Conservation (phyloP, 2,888 invertebrate species). For the Aphodius granarius region DNA sequence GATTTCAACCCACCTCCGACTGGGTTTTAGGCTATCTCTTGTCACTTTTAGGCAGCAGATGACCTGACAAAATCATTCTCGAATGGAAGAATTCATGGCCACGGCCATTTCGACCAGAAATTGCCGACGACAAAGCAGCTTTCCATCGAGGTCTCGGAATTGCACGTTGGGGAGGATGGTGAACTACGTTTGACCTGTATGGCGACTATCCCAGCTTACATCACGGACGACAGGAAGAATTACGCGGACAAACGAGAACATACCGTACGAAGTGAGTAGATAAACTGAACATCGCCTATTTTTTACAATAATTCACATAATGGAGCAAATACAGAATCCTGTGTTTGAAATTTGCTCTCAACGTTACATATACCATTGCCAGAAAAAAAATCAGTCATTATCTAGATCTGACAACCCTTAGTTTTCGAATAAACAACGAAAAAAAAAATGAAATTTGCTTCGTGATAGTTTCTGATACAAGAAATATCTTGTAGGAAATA, state of each 20-base stretch:
- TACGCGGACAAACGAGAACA: conserved; percentile 75
- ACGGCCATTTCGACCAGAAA: conserved; percentile 50
- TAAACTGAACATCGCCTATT: background rate
- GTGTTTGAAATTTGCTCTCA: no score
- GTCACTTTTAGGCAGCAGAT: conserved; percentile 48
- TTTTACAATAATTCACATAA: no score
- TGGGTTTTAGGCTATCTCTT: background rate
- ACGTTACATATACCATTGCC: no score
- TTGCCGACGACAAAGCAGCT: conserved; percentile 68
- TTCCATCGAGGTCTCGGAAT: conserved; percentile 72
- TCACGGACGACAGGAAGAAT: conserved; percentile 65
- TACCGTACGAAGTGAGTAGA: conserved; percentile 69
- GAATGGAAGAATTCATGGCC: conserved; percentile 59
- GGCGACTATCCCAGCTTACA: conserved; percentile 76
- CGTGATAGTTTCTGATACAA: no score
- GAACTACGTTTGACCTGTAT: conserved; percentile 73
- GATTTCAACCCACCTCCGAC: no score
- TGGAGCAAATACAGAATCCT: no score
- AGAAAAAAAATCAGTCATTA: no score
- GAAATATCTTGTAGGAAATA: background rate
- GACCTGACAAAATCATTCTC: conserved; percentile 52
- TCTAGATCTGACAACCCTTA: no score
- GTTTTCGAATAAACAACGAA: no score
- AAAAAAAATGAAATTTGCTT: no score
- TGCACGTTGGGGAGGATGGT: conserved; percentile 71